Percentiles rank a stretch among this genome's conserved stretches.
Conservation (phyloP, 1,140 invertebrate genomes). For the Eriocheir sinensis region DNA sequence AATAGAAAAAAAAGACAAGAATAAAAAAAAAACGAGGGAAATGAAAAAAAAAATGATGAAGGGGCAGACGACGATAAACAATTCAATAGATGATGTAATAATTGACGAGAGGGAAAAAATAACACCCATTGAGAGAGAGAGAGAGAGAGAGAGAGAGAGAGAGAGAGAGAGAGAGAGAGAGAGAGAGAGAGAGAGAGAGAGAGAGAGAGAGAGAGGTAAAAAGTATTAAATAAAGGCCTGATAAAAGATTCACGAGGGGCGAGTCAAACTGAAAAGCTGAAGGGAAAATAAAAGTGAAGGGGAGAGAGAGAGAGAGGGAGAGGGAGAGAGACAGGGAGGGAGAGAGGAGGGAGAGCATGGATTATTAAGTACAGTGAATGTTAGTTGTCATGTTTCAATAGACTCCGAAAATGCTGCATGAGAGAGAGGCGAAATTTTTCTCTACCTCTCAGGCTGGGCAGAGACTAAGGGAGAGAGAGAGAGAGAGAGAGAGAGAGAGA, state of each 20-base stretch:
- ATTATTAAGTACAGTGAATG: conserved; percentile 69
- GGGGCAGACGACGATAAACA: background rate
- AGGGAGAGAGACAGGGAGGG: background rate
- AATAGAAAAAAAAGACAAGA: background rate
- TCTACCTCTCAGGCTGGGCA: background rate
- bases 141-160: background rate
- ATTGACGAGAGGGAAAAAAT: too few species aligned
- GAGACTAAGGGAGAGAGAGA: background rate
- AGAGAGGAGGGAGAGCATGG: conserved; percentile 44
- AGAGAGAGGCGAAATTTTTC: background rate
- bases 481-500: conserved; percentile 8
- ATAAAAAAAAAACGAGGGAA: background rate
- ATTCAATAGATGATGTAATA: too few species aligned
- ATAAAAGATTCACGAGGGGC: conserved; percentile 62
- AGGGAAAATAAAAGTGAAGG: background rate
- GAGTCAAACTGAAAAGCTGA: conserved; percentile 44
- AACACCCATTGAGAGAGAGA: too few species aligned
- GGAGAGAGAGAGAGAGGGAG: background rate
- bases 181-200: conserved; percentile 52
- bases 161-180: conserved; percentile 41
- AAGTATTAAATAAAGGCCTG: conserved; percentile 58
- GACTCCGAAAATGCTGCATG: conserved; percentile 45
- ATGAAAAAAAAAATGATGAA: background rate
- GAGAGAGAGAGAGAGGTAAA: background rate
- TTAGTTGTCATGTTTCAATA: background rate